Evolutionary conservation across 2,888 invertebrate genomes (phyloP).

Genomic region (Drosophila meridionalis): DNA sequence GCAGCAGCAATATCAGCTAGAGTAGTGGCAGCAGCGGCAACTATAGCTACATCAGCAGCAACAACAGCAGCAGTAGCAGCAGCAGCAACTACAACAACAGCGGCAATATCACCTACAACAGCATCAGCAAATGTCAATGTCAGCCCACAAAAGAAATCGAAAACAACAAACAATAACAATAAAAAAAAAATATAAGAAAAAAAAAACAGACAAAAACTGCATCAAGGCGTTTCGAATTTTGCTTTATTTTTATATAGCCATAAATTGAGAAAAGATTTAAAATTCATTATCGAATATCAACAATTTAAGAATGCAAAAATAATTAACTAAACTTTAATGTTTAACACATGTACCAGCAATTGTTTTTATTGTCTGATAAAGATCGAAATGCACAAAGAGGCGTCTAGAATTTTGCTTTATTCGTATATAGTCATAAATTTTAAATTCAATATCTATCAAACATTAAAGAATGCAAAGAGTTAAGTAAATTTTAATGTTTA

Average conservation of each 20-base stretch:
- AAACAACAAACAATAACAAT: slow-evolving; percentile 28
- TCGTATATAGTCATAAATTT: no score
- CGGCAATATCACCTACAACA: slow-evolving; percentile 38
- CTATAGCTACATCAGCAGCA: not conserved
- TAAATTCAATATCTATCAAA: no score
- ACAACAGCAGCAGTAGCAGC: not conserved
- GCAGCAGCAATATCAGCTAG: not conserved
- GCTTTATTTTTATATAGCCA: slow-evolving; percentile 1
- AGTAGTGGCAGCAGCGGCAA: not conserved
- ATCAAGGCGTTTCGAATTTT: slow-evolving; percentile 41
- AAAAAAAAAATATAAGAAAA: slow-evolving; percentile 5
- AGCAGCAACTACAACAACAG: slow-evolving; percentile 9
- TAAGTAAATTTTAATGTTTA: no score
- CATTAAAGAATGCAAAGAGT: no score
- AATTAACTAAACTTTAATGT: not conserved
- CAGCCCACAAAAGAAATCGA: slow-evolving; percentile 66
- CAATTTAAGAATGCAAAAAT: slow-evolving; percentile 3
- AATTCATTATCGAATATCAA: slow-evolving; percentile 19
- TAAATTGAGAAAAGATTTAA: slow-evolving; percentile 22
- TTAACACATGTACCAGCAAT: not conserved
- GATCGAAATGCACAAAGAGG: not conserved
- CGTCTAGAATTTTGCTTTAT: no score
- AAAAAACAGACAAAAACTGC: slow-evolving; percentile 29
- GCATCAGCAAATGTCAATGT: slow-evolving; percentile 81
- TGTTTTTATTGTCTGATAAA: not conserved